These are phyloP conservation scores for Lepidurus packardi DNA, from an alignment of 1,140 invertebrate species.

Conservation along the genomic window DNA sequence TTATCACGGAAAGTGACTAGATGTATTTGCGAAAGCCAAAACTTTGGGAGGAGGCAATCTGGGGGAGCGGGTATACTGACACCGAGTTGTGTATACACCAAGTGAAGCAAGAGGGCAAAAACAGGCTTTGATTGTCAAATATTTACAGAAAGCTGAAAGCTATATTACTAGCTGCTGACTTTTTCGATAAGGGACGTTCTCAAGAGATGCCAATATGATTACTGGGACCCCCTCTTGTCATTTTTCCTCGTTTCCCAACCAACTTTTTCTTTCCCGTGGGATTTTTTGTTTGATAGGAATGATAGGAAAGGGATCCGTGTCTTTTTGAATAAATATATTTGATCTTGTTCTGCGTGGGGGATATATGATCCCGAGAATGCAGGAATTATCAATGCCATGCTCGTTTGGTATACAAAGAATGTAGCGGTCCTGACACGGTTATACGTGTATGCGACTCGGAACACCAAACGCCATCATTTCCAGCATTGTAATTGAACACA, in stretches of 20 bases:
- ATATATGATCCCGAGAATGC: no score
- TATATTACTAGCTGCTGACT: conserved; percentile 10
- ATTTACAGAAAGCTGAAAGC: conserved; percentile 11
- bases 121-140: conserved; percentile 19
- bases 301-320: background rate
- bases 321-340: no score
- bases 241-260: background rate
- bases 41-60: no score
- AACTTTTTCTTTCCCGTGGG: background rate
- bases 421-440: background rate
- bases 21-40: no score
- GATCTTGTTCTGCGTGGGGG: no score
- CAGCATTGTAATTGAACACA: conserved; percentile 14
- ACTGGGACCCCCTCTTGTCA: background rate
- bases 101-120: background rate
- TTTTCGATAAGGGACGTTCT: background rate
- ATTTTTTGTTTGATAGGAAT: background rate
- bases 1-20: no score
- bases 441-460: background rate
- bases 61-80: no score
- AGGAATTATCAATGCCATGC: no score
- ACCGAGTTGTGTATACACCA: no score
- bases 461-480: conserved; percentile 3
- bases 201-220: conserved; percentile 19
- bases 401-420: no score